Evolutionary conservation across 2,888 invertebrate genomes (phyloP), one percentile per base, ranked within the genome.

Genomic region (Xanthostigma xanthostigma): DNA sequence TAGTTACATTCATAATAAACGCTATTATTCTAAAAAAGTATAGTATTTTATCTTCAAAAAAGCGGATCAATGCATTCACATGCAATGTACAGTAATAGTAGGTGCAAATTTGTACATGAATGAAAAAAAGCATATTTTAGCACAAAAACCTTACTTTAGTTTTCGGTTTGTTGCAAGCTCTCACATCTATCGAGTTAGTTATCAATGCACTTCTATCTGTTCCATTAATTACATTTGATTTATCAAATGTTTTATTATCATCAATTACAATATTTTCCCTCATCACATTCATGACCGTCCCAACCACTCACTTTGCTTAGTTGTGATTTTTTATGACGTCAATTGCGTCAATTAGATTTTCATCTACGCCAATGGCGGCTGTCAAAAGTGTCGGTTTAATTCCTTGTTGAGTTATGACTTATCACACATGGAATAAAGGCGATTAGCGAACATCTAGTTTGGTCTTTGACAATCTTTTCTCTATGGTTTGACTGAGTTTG

Each of bases 101-200:
- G 45, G 41, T 50, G 39, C 46, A 49, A 50, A 44, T 41, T 41
- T 35, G 36, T 39, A 48, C 17, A 40, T 14, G 13, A 53, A 54
- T 50, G 53, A 55, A 50, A 40, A 40, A 13, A 40, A 40, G 12
- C 17, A 17, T 40, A 14, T 40, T 40, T 11, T 40, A 40, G 9
- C 13, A 12, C 17, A 27, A 27, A 12, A 36, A 41, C 54, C 65
- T 72, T 73, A 81, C 81, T 74, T 78, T 78, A 55, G 74, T 69
- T 50, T 72, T 70, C 56, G 81, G 81, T 67, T 79, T 80, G 62
- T 76, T 77, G 63, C 80, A 81, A 56, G 79, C 79, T 66, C 80
- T 73, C 57, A 76, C 77, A 67, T 81, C 81, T 55, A 79, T 59
- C 37, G 59, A 57, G 54, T 59, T 61, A 27, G 27, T 27, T 46